Evolutionary conservation across 2,888 invertebrate genomes (phyloP).

Genomic region (Tetragnatha montana): DNA sequence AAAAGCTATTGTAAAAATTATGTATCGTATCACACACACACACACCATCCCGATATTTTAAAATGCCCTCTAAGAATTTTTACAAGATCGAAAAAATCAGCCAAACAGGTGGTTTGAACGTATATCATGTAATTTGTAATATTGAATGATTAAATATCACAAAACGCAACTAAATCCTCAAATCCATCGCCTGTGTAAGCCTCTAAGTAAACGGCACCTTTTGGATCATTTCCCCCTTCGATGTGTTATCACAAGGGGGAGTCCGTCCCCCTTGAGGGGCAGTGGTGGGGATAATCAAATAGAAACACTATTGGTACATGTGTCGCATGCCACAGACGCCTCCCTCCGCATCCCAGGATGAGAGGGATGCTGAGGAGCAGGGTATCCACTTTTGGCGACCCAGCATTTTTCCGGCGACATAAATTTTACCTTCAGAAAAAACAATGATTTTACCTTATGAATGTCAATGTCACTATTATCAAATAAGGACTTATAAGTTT

Average conservation of each 20-base stretch:
- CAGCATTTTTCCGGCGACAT: conserved; percentile 12
- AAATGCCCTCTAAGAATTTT: no score
- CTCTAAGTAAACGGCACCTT: not conserved
- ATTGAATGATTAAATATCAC: no score
- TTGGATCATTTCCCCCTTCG: not conserved
- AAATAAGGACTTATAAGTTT: no score
- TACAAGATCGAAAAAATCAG: no score
- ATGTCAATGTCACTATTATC: no score
- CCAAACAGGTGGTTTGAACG: no score
- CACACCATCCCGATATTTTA: no score
- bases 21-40: no score
- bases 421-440: no score
- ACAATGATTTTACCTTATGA: no score
- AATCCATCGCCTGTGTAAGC: not conserved
- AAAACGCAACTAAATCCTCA: not conserved
- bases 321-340: conserved; percentile 67
- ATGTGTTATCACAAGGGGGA: not conserved
- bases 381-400: not conserved
- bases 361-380: conserved; percentile 29
- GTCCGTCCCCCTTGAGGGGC: conserved; percentile 36
- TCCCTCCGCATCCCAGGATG: conserved; percentile 58
- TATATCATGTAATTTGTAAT: no score
- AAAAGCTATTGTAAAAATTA: no score
- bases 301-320: conserved; percentile 68
- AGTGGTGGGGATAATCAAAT: conserved; percentile 61